These are phyloP conservation scores for Rhagium mordax DNA, from an alignment of 2,888 invertebrate genomes.

Conservation along the genomic window DNA sequence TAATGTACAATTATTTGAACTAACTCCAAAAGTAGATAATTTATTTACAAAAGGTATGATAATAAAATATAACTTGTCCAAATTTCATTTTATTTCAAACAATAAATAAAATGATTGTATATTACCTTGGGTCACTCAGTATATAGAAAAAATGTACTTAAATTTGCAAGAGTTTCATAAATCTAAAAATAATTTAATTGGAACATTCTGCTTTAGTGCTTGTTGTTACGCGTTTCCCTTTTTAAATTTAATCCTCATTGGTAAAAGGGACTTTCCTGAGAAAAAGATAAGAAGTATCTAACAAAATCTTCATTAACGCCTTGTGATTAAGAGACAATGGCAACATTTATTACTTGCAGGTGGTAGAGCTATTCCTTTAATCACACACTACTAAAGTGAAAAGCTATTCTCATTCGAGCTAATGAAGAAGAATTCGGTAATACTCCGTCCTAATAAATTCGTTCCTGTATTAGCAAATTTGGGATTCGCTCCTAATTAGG, in stretches of 20 bases:
- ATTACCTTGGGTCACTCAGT: too few relatives aligned
- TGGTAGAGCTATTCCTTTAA: constrained; percentile 10
- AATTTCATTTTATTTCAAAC: too few relatives aligned
- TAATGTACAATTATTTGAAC: too few relatives aligned
- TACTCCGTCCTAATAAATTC: constrained; percentile 2
- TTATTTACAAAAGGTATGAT: too few relatives aligned
- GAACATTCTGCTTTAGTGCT: too few relatives aligned
- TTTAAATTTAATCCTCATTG: neutral
- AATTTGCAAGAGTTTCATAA: too few relatives aligned
- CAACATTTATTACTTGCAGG: constrained; percentile 26
- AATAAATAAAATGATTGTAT: too few relatives aligned
- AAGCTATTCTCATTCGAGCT: constrained; percentile 21
- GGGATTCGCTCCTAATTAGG: neutral
- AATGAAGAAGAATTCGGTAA: constrained; percentile 29
- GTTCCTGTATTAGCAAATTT: constrained; percentile 8
- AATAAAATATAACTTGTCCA: too few relatives aligned
- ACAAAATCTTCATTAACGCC: constrained; percentile 13
- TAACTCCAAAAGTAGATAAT: too few relatives aligned
- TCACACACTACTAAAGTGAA: constrained; percentile 15
- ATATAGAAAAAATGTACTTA: too few relatives aligned
- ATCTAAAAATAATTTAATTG: too few relatives aligned
- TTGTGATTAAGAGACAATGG: constrained; percentile 19
- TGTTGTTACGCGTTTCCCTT: neutral
- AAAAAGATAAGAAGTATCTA: neutral
- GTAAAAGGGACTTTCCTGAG: neutral